Base-by-base conservation (phyloP, 2,797 vertebrate species). In the Capromys pilorides region DNA sequence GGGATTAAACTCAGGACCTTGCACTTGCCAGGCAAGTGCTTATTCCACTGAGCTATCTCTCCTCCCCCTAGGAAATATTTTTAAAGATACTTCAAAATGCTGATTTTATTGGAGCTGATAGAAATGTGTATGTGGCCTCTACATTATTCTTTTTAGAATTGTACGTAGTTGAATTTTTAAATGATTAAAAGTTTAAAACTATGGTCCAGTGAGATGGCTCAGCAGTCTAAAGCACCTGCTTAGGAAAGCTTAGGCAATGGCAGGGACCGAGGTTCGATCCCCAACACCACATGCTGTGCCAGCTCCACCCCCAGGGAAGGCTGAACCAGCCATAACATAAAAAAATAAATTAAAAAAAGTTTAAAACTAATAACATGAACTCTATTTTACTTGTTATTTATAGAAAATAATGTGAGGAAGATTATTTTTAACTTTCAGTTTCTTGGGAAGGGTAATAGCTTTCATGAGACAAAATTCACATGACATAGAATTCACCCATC, bases 291-390 rank as follows among this genome's bases (percentile, higher is more conserved):
- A n/a, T n/a, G n/a, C n/a, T n/a, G n/a, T n/a, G n/a, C n/a, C n/a
- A n/a, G n/a, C n/a, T n/a, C n/a, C n/a, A n/a, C n/a, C n/a, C n/a
- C n/a, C n/a, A n/a, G n/a, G n/a, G n/a, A n/a, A n/a, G n/a, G n/a
- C n/a, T n/a, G n/a, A n/a, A n/a, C n/a, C n/a, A n/a, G n/a, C n/a
- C n/a, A n/a, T n/a, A n/a, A n/a, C n/a, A n/a, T 39, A n/a, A 66
- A 88, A 90, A 90, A 90, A 39, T n/a, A n/a, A n/a, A n/a, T n/a
- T n/a, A 49, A 49, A 86, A 90, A 90, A 90, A 39, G 21, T 92
- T 64, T 84, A 94, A 95, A 93, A 66, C 5, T 87, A 87, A 83
- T 41, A n/a, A 67, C 21, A n/a, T 85, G 81, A 90, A 45, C 18
- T 54, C 81, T 39, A 90, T 69, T 94, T 94, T 91, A 83, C 28